Evolutionary conservation across 2,797 vertebrate species (phyloP).

Genomic region (Taenioides sp.): DNA sequence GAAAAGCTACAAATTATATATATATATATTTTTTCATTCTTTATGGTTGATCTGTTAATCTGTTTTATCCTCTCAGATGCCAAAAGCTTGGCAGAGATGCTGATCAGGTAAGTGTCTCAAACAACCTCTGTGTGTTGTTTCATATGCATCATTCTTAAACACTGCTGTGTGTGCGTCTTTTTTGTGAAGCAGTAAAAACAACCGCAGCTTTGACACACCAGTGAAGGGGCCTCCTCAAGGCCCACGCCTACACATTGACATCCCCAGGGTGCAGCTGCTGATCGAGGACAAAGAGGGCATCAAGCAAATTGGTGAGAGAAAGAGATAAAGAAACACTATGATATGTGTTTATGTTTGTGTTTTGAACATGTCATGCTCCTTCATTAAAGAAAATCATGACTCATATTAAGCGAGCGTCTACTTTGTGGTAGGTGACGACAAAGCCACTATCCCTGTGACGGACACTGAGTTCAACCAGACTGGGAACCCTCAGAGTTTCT

Average conservation of each 20-base stretch:
- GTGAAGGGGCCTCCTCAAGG: constrained; percentile 97
- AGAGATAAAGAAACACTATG: constrained; percentile 56
- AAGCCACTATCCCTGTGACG: constrained; percentile 94
- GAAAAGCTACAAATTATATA: constrained; percentile 21
- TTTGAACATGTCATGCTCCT: not conserved
- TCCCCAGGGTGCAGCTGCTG: constrained; percentile 95
- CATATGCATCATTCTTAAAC: constrained; percentile 15
- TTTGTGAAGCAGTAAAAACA: constrained; percentile 90
- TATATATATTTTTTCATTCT: constrained; percentile 7
- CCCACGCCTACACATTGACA: constrained; percentile 97
- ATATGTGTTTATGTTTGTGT: constrained; percentile 17
- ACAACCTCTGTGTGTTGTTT: not conserved
- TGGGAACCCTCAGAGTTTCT: constrained; percentile 98
- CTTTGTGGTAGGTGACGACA: constrained; percentile 87
- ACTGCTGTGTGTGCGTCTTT: constrained; percentile 33
- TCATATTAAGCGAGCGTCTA: constrained; percentile 1
- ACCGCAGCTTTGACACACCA: constrained; percentile 97
- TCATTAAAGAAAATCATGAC: not conserved
- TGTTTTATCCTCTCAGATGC: constrained; percentile 82
- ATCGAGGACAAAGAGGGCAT: constrained; percentile 99
- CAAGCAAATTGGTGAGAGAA: constrained; percentile 92
- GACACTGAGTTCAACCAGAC: constrained; percentile 97
- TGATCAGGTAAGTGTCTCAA: constrained; percentile 87
- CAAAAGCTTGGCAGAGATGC: constrained; percentile 98
- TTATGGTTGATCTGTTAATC: not conserved